phyloP scores from a whole-genome alignment of 2,113 vertebrate genomes.

The Suricata suricatta region DNA sequence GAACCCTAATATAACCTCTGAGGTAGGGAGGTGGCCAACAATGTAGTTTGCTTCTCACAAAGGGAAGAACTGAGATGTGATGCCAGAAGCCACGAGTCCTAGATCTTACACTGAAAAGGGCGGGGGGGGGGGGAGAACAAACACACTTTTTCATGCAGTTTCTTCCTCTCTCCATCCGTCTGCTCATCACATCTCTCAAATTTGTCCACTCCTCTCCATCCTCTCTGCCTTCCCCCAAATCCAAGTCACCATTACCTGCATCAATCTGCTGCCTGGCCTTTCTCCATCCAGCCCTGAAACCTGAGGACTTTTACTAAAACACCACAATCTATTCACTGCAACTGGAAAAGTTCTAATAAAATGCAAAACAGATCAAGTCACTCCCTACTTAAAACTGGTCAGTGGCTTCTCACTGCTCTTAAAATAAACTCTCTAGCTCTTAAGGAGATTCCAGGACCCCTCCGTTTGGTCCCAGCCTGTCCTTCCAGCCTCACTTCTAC shows the following conservation, averaged over 20 bases:
- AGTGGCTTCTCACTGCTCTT: background rate
- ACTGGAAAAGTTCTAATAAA: background rate
- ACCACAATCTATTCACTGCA: background rate
- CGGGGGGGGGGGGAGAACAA: background rate
- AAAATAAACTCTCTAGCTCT: background rate
- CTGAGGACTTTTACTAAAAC: constrained; percentile 5
- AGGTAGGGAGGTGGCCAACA: background rate
- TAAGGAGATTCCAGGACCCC: background rate
- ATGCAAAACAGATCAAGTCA: background rate
- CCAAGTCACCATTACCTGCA: background rate
- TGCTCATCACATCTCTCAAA: background rate
- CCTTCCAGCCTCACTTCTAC: background rate
- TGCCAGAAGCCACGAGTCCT: background rate
- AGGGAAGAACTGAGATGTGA: background rate
- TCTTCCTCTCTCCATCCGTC: background rate
- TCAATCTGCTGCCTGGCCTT: background rate
- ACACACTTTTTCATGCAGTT: background rate
- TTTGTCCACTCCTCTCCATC: background rate
- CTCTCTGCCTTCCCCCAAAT: background rate
- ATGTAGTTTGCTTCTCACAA: background rate
- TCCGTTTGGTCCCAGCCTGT: background rate
- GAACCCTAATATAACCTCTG: background rate
- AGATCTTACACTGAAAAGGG: background rate
- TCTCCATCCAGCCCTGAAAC: background rate
- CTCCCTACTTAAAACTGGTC: background rate